These are phyloP conservation scores for Erythrolamprus reginae DNA, from an alignment of 2,113 vertebrate species.

Conservation along the genomic window DNA sequence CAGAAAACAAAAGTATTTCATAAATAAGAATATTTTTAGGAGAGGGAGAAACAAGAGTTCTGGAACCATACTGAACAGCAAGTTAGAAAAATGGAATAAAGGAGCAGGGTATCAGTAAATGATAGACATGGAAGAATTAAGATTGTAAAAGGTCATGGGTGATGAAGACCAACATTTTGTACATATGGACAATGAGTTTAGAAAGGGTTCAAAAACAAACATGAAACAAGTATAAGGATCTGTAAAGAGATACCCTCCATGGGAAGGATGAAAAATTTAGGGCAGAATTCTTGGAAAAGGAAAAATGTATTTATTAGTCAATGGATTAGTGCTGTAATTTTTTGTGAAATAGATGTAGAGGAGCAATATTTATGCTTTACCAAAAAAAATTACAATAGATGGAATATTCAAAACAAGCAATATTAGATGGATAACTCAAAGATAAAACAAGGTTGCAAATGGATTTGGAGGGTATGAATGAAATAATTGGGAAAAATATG, in stretches of 20 bases:
- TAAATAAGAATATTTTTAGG: not conserved
- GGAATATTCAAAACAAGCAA: not conserved
- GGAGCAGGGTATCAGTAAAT: not conserved
- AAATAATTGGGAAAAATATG: not conserved
- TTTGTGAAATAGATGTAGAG: not conserved
- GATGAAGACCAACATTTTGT: not conserved
- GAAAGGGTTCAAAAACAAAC: not conserved
- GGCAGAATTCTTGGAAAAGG: not conserved
- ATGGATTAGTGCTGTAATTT: not conserved
- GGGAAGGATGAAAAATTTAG: not conserved
- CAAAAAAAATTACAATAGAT: not conserved
- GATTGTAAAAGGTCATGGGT: not conserved
- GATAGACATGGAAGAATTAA: not conserved
- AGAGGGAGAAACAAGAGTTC: not conserved
- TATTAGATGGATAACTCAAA: not conserved
- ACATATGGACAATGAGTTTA: not conserved
- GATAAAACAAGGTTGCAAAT: not conserved
- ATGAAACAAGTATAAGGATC: not conserved
- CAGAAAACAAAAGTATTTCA: not conserved
- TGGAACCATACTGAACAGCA: not conserved
- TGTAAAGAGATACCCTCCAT: not conserved
- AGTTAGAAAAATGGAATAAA: not conserved
- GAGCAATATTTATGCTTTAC: not conserved
- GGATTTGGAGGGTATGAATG: not conserved
- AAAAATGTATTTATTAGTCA: not conserved